These are phyloP conservation scores for Trigoniulus corallinus DNA, from an alignment of 1,140 invertebrate species.

Conservation along the genomic window DNA sequence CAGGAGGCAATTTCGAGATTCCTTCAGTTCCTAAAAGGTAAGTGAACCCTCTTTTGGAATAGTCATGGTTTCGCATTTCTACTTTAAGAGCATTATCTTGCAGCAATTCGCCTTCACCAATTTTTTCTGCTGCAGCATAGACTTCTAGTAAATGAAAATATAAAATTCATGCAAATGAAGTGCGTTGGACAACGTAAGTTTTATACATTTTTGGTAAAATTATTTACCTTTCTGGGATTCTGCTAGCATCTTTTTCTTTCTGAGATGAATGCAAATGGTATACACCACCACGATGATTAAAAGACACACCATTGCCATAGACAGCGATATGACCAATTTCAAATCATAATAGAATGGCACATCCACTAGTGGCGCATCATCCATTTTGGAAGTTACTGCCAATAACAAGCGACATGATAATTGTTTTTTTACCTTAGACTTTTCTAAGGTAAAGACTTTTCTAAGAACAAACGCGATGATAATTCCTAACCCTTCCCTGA, in stretches of 20 bases:
- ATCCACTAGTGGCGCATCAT: not conserved
- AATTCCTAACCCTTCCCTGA: not conserved
- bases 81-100: not conserved
- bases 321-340: not conserved
- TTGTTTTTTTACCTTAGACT: not conserved
- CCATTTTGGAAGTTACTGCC: not conserved
- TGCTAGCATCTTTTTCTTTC: conserved; percentile 1
- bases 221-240: too few species aligned
- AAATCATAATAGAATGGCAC: conserved; percentile 4
- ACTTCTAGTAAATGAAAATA: not conserved
- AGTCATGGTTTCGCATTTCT: not conserved
- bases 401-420: not conserved
- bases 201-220: not conserved
- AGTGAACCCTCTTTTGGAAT: not conserved
- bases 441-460: not conserved
- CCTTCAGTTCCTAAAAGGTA: not conserved
- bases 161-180: not conserved
- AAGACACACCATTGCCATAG: not conserved
- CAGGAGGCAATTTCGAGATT: not conserved
- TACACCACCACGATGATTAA: not conserved
- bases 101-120: not conserved
- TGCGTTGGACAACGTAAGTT: not conserved
- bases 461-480: not conserved
- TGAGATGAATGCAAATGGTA: not conserved
- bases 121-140: not conserved